Conservation (phyloP, 2,113 vertebrate species). For the Tragulus kanchil region DNA sequence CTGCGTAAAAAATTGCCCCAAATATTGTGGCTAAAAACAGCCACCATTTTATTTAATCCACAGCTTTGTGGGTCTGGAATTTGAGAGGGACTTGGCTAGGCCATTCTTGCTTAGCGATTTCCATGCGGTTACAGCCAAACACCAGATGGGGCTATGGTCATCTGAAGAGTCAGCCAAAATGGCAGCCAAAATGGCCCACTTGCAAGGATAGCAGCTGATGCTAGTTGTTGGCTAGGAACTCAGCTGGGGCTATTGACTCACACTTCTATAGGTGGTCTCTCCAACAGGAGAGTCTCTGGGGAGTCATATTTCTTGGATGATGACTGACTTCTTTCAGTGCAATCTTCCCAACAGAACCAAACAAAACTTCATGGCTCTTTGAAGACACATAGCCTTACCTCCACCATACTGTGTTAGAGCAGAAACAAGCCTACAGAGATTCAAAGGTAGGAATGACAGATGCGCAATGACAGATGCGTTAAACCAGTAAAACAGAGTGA, state of each 20-base stretch:
- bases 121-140: not conserved
- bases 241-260: accelerated
- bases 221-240: not conserved
- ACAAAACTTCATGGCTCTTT: not conserved
- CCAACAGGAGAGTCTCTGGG: accelerated
- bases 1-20: not conserved
- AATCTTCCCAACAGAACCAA: not conserved
- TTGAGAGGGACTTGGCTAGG: not conserved
- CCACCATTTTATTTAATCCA: not conserved
- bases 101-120: not conserved
- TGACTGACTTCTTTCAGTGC: not conserved
- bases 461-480: not conserved
- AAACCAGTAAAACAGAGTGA: not conserved
- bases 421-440: not conserved
- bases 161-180: not conserved
- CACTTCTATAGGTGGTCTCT: not conserved
- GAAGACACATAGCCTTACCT: not conserved
- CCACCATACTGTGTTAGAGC: not conserved
- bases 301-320: no score
- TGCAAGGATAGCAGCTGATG: not conserved
- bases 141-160: accelerated
- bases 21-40: not conserved
- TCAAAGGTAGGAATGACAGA: not conserved
- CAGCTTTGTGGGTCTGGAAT: not conserved
- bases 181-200: not conserved